Evolutionary conservation across 2,888 invertebrate species (phyloP).

Genomic region (Lasioglossum oenotherae): DNA sequence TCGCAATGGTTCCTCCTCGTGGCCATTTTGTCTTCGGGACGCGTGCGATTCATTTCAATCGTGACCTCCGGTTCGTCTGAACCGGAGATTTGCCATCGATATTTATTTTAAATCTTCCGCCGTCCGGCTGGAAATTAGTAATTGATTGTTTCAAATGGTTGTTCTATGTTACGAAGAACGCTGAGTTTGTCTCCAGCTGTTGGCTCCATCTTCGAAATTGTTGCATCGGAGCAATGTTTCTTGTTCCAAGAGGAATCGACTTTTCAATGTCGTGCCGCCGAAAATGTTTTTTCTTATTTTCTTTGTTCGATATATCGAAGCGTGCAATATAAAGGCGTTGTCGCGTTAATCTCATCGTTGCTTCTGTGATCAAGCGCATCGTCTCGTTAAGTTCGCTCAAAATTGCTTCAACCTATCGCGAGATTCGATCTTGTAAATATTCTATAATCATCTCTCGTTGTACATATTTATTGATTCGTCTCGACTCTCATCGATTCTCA

Average conservation of each 20-base stretch:
- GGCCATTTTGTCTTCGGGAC: background rate
- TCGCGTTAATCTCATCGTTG: conserved; percentile 2
- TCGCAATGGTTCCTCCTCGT: background rate
- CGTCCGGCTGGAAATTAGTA: background rate
- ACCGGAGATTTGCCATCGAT: background rate
- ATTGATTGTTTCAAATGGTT: background rate
- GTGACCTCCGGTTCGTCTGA: background rate
- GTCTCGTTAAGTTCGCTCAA: conserved; percentile 49
- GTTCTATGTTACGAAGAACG: background rate
- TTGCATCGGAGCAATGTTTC: background rate
- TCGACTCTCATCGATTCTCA: conserved; percentile 2
- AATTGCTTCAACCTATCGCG: conserved; percentile 26
- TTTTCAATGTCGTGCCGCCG: background rate
- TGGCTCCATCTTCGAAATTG: background rate
- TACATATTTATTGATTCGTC: conserved; percentile 64
- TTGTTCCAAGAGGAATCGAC: background rate
- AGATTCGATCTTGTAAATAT: conserved; percentile 62
- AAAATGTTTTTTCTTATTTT: background rate
- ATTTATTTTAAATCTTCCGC: background rate
- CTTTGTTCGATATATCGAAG: background rate
- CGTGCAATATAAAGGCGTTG: conserved; percentile 44
- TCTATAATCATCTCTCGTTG: conserved; percentile 54
- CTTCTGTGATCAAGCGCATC: conserved; percentile 29
- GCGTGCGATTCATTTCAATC: background rate
- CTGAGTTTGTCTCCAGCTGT: background rate